Conservation (phyloP, 2,888 invertebrate species). For the Escarpia spicata region DNA sequence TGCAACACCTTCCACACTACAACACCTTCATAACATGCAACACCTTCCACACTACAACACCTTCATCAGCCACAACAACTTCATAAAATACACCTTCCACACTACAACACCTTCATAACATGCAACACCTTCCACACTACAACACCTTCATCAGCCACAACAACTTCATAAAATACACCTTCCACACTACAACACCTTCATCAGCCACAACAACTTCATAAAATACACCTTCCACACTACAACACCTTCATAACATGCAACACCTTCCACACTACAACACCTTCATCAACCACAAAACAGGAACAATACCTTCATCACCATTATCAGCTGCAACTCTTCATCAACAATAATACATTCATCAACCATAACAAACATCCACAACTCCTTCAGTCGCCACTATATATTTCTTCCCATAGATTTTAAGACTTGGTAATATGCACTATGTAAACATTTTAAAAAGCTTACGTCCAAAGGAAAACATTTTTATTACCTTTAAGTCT, state of each 20-base stretch:
- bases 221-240: background rate
- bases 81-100: background rate
- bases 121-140: background rate
- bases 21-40: background rate
- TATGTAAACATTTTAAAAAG: background rate
- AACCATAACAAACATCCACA: background rate
- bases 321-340: background rate
- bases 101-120: background rate
- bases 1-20: background rate
- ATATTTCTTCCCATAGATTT: background rate
- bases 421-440: background rate
- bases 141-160: background rate
- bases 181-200: too few species aligned
- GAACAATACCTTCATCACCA: background rate
- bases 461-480: background rate
- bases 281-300: background rate
- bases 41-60: background rate
- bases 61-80: background rate
- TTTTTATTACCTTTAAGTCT: too few species aligned
- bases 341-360: background rate
- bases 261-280: background rate
- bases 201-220: too few species aligned
- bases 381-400: too few species aligned
- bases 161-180: background rate
- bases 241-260: background rate